Evolutionary conservation across 30 jellyfish, hydroid and myxozoan genomes (phyloP), one percentile per base, ranked within the genome.

Genomic region (Mastigias papua): DNA sequence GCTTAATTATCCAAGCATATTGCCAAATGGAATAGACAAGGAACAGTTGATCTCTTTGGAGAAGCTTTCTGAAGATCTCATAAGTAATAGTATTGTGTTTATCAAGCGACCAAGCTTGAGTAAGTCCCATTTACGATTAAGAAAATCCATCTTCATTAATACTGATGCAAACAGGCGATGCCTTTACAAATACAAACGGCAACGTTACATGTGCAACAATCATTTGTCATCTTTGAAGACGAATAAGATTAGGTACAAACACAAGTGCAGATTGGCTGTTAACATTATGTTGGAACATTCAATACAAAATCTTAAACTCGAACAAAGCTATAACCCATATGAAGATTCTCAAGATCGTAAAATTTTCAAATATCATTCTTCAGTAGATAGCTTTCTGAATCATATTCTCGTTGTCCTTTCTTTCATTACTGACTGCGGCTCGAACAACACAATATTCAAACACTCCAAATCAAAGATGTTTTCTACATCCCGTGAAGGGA

Each of bases 341-440:
- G 58, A 67, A 6, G 86, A 71, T 58, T 87, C 93, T 0, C 93
- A 84, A 70, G 87, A 84, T 0, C 72, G 86, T 19, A 66, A 23
- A 1, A 23, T 84, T 1, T 84, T 69, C 65, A 49, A 84, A 17
- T 57, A 48, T 49, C 93, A 70, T 49, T 0, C 87, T 2, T 84
- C 93, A 5, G 48, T 84, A 16, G 58, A 34, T 48, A 76, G 42
- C n/a, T 54, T 69, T 48, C 70, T 28, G 30, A 26, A 84, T 34
- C 93, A 84, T 57, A 84, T 84, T 32, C 35, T 84, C 19, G 67
- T 70, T 23, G 86, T 68, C 27, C 62, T 84, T 1, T 57, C 93
- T 4, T 77, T 42, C 60, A 31, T 84, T 16, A 84, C 93, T 11
- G 62, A 70, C n/a, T 84, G 93, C 51, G 93, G 93, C 32, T 26